Evolutionary conservation across 2,888 invertebrate genomes (phyloP), one percentile per base, ranked within the genome.

Genomic region (Mesodorylaimus sp.): DNA sequence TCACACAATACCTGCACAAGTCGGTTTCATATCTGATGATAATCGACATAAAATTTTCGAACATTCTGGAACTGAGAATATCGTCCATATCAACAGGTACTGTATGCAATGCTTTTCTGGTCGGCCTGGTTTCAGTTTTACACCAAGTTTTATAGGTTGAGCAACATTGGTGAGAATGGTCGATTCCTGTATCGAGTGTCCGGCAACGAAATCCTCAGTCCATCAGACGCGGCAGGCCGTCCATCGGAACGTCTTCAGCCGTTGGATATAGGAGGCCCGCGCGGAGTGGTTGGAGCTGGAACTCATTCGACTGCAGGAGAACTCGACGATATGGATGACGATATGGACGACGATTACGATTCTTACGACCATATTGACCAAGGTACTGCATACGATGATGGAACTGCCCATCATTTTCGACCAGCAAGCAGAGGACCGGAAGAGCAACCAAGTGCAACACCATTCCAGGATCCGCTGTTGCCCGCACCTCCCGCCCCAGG

Each of bases 1-100:
- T n/a, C n/a, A n/a, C n/a, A n/a, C n/a, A n/a, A n/a, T n/a, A n/a
- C 79, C 84, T 59, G 89, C 87, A 1, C 93, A 95, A 70, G 87
- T 82, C 47, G 93, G 91, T 2, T 81, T 95, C 59, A 78, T 86
- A 55, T 76, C 84, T 1, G 81, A 81, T 54, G 84, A 86, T 64
- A 83, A 83, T 38, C 75, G 80, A 51, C 71, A 78, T 50, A 79
- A 77, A 60, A 76, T 77, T 2, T 72, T 93, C 23, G 79, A 80
- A 52, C 85, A 85, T 49, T 91, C 91, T 16, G 93, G 89, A 41
- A 84, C 83, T n/a, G 84, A 86, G 65, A 82, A 83, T 69, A 79
- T 84, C 55, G 74, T 76, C 58, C 79, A 81, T 66, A 74, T 86
- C 55, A 77, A 80, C 69, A 80, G 77, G 85, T 85, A 45, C 19